These are phyloP conservation scores for Ischnura elegans DNA, from an alignment of 2,888 invertebrate genomes.

Conservation along the genomic window DNA sequence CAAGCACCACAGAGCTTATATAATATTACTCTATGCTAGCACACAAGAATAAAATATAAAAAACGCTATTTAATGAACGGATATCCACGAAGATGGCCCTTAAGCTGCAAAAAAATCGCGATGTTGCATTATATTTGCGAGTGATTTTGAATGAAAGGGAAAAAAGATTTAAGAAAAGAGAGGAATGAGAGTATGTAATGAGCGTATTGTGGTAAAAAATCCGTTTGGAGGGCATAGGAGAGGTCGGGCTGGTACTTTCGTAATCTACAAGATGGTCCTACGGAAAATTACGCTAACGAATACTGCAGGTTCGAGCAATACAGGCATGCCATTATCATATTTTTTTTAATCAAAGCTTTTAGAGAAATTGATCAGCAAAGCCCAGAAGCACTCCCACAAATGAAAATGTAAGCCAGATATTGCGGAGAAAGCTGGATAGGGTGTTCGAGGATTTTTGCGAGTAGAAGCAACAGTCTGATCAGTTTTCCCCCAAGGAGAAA, in stretches of 20 bases:
- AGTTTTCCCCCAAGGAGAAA: background rate
- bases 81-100: too few species aligned
- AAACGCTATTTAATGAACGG: too few species aligned
- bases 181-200: background rate
- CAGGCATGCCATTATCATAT: background rate
- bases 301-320: background rate
- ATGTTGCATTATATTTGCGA: too few species aligned
- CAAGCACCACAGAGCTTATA: too few species aligned
- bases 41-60: too few species aligned
- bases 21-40: too few species aligned
- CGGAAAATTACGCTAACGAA: background rate
- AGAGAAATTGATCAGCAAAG: constrained; percentile 1
- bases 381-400: constrained; percentile 20
- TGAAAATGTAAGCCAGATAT: background rate
- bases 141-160: background rate
- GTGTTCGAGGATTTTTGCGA: background rate
- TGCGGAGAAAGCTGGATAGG: background rate
- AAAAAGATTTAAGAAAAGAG: background rate
- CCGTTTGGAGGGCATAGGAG: background rate
- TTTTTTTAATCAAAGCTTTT: background rate
- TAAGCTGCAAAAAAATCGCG: too few species aligned
- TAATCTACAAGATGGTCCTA: background rate
- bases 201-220: background rate
- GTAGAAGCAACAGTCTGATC: background rate
- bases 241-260: background rate